phyloP scores from a whole-genome alignment of 2,113 vertebrate genomes.

The Nannospalax galili region DNA sequence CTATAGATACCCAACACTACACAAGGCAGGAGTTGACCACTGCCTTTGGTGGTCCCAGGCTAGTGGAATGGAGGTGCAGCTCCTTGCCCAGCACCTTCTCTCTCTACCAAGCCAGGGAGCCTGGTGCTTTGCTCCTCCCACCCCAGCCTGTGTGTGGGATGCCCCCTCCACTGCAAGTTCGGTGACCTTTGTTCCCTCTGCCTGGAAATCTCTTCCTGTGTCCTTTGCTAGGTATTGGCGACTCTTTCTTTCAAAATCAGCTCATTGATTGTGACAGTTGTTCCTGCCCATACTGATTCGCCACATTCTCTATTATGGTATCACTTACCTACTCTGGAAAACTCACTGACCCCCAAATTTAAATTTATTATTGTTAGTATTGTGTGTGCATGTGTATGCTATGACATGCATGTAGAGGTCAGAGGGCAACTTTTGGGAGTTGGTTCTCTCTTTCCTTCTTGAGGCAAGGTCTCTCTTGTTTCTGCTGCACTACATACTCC shows the following conservation, averaged over 20 bases:
- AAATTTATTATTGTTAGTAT: neutral
- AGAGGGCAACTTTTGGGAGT: neutral
- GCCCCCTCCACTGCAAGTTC: neutral
- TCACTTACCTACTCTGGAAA: neutral
- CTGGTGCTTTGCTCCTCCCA: too few relatives aligned
- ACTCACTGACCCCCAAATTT: neutral
- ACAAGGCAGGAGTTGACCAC: neutral
- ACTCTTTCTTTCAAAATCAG: neutral
- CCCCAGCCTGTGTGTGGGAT: neutral
- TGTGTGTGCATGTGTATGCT: neutral
- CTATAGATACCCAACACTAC: neutral
- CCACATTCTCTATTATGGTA: neutral
- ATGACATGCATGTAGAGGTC: neutral
- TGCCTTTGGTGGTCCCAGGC: neutral
- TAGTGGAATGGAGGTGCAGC: constrained; percentile 58
- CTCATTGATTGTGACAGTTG: neutral
- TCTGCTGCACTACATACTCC: neutral
- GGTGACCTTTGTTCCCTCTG: neutral
- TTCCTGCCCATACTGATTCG: too few relatives aligned
- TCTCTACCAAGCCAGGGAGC: too few relatives aligned
- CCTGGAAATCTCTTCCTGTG: neutral
- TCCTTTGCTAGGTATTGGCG: neutral
- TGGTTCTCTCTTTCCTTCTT: neutral
- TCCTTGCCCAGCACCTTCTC: constrained; percentile 63
- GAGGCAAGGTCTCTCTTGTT: neutral